A percentile compares a stretch with the other conserved stretches of the same genome.
Conservation (phyloP, 2,797 vertebrate genomes). For the Notoglanidium macrostoma region DNA sequence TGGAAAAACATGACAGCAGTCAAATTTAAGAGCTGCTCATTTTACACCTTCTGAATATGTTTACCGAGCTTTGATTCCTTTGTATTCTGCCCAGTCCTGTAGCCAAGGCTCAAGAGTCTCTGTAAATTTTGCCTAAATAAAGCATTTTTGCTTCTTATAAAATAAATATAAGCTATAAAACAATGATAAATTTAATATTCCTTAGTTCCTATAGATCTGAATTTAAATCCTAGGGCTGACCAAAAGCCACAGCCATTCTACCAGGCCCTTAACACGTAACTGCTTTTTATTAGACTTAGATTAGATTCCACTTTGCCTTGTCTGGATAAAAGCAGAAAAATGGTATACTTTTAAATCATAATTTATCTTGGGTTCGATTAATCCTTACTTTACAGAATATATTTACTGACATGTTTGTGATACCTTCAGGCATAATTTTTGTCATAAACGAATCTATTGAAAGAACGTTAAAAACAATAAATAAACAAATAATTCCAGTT, state of each 20-base stretch:
- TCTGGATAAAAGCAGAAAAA: background rate
- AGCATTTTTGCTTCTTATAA: background rate
- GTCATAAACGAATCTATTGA: background rate
- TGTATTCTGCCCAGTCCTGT: background rate
- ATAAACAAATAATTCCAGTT: background rate
- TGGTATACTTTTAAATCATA: background rate
- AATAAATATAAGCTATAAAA: background rate
- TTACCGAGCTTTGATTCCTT: background rate
- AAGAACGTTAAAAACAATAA: background rate
- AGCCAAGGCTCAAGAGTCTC: background rate
- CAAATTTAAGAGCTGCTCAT: slow-evolving; percentile 34
- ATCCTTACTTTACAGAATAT: background rate
- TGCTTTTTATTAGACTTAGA: background rate
- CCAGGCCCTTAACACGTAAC: background rate
- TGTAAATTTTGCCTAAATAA: background rate
- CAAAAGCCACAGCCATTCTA: background rate
- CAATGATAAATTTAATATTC: background rate
- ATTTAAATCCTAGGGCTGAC: background rate
- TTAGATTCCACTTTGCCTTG: background rate
- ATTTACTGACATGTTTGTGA: background rate
- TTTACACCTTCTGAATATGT: background rate
- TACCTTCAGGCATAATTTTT: background rate
- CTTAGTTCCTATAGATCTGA: background rate
- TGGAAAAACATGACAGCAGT: slow-evolving; percentile 52
- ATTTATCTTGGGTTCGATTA: background rate